Evolutionary conservation across 2,113 vertebrate species (phyloP).

Genomic region (Paramormyrops kingsleyae): DNA sequence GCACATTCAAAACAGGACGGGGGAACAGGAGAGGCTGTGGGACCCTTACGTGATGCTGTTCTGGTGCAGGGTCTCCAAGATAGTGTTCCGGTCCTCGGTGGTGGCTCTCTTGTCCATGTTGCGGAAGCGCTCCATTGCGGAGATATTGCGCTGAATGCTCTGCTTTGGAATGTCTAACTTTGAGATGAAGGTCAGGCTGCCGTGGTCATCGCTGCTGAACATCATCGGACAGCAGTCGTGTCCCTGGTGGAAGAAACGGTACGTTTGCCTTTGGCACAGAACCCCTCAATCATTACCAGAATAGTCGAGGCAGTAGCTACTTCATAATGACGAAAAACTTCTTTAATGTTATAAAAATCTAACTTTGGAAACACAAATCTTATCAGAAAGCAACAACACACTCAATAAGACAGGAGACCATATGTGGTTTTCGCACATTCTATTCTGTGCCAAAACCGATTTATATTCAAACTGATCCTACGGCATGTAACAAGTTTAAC

Average conservation of each 20-base stretch:
- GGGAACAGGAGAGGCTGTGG: background rate
- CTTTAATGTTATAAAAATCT: background rate
- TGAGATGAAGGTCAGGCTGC: slow-evolving; percentile 81
- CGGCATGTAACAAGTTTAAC: background rate
- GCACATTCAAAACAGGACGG: background rate
- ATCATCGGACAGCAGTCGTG: slow-evolving; percentile 99
- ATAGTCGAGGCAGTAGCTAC: background rate
- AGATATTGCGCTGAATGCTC: slow-evolving; percentile 96
- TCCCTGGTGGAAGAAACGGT: slow-evolving; percentile 61
- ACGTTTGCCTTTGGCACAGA: background rate
- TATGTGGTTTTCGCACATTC: background rate
- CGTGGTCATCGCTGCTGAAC: slow-evolving; percentile 87
- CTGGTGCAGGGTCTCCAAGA: slow-evolving; percentile 94
- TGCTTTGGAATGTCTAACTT: slow-evolving; percentile 97
- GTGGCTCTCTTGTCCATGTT: slow-evolving; percentile 99
- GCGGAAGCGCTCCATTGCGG: slow-evolving; percentile 96
- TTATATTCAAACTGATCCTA: background rate
- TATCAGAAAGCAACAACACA: background rate
- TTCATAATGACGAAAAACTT: background rate
- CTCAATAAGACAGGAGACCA: background rate
- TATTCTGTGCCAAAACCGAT: background rate
- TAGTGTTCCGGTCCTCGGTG: slow-evolving; percentile 89
- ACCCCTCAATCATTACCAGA: background rate
- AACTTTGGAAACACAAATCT: background rate
- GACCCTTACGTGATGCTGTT: slow-evolving; percentile 94